Conservation (phyloP, 2,113 vertebrate species). For the Plecturocebus donacophilus region DNA sequence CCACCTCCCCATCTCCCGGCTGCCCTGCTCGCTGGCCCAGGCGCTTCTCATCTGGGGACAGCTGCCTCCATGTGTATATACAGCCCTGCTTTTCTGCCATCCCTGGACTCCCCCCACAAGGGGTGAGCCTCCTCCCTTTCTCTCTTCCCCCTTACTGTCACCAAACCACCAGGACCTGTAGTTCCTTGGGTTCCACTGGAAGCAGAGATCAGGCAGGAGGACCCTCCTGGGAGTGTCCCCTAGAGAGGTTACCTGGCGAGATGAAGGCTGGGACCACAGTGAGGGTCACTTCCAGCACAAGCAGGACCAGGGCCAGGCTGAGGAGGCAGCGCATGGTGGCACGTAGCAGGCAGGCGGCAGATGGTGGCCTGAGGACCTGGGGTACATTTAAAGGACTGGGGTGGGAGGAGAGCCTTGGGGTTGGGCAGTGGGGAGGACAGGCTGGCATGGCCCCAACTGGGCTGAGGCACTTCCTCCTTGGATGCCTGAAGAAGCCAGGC, state of each 20-base stretch:
- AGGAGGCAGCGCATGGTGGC: conserved; percentile 30
- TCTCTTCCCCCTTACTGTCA: neutral
- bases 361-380: neutral
- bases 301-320: conserved; percentile 28
- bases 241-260: conserved; percentile 70
- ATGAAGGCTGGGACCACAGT: conserved; percentile 77
- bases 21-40: neutral
- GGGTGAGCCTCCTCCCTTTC: neutral
- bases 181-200: conserved; percentile 57
- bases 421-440: too few species aligned
- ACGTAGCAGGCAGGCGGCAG: neutral
- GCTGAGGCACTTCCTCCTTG: neutral
- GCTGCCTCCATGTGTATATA: neutral
- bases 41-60: neutral
- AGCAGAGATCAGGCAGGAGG: conserved; percentile 52
- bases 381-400: neutral
- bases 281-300: conserved; percentile 69
- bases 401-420: neutral
- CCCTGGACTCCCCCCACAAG: neutral
- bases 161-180: neutral
- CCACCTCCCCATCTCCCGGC: neutral
- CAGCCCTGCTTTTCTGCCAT: neutral
- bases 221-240: neutral
- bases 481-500: neutral
- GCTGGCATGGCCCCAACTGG: neutral